These are phyloP conservation scores for Esox niger DNA, from an alignment of 2,113 vertebrate genomes.

Conservation along the genomic window DNA sequence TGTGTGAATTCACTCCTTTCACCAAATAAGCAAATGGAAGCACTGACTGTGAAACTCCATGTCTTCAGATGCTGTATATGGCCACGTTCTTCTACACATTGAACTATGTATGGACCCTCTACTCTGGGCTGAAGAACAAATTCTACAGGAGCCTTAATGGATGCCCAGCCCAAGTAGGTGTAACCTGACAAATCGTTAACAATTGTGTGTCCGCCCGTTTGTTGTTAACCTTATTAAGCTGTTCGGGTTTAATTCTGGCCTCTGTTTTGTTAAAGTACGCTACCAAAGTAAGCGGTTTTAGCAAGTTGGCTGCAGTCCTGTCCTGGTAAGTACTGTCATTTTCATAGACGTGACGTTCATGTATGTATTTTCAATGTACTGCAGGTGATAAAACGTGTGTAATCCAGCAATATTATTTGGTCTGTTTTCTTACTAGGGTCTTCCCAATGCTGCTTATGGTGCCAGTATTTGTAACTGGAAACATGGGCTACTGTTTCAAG, in stretches of 20 bases:
- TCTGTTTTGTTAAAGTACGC: slow-evolving; percentile 68
- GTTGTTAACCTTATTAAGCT: too few species aligned
- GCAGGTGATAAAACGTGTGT: background rate
- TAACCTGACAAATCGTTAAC: background rate
- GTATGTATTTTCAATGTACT: slow-evolving; percentile 73
- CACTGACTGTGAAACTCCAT: background rate
- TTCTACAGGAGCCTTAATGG: slow-evolving; percentile 57
- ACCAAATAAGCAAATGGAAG: too few species aligned
- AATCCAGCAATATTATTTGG: background rate
- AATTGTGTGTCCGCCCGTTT: background rate
- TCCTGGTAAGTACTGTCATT: slow-evolving; percentile 61
- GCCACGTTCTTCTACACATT: slow-evolving; percentile 85
- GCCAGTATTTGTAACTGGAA: slow-evolving; percentile 80
- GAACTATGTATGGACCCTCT: slow-evolving; percentile 84
- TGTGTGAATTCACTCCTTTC: too few species aligned
- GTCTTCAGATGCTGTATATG: slow-evolving; percentile 81
- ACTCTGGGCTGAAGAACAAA: slow-evolving; percentile 73
- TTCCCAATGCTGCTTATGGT: slow-evolving; percentile 80
- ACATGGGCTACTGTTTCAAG: slow-evolving; percentile 73
- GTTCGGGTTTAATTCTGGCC: too few species aligned
- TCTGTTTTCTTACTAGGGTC: slow-evolving; percentile 59
- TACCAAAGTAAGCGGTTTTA: slow-evolving; percentile 48
- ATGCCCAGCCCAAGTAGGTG: slow-evolving; percentile 69
- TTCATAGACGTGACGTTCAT: too few species aligned
- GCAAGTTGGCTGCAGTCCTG: slow-evolving; percentile 36